Percentiles rank a stretch among this genome's conserved stretches.
phyloP scores from a whole-genome alignment of 2,888 invertebrate species.

The Polietes domitor region DNA sequence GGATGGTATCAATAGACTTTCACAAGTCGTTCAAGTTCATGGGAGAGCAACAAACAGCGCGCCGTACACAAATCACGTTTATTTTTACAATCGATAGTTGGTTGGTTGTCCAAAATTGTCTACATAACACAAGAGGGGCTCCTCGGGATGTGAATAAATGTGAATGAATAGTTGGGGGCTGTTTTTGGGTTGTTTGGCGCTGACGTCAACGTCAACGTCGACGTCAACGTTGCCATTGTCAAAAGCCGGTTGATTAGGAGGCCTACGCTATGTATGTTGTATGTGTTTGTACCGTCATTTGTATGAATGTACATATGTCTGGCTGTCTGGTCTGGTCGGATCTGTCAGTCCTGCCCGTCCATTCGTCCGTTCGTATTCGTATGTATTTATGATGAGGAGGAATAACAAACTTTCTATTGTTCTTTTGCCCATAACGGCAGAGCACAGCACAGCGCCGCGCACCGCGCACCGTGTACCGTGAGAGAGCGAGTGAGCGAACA shows the following conservation, averaged over 20 bases:
- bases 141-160: background rate
- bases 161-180: conserved; percentile 18
- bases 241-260: conserved; percentile 25
- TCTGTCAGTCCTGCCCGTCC: background rate
- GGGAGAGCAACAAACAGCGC: background rate
- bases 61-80: conserved; percentile 35
- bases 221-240: background rate
- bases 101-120: background rate
- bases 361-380: too few relatives aligned
- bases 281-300: too few relatives aligned
- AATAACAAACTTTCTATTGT: conserved; percentile 32
- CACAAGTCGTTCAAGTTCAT: conserved; percentile 41
- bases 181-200: conserved; percentile 4
- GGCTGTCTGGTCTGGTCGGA: too few relatives aligned
- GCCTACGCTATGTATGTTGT: background rate
- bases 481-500: background rate
- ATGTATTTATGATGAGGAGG: background rate
- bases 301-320: background rate
- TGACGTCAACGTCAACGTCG: too few relatives aligned
- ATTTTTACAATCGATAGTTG: background rate
- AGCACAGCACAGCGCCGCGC: too few relatives aligned
- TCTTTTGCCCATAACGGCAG: background rate
- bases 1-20: conserved; percentile 38
- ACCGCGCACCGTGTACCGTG: too few relatives aligned
- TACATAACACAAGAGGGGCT: background rate